Percentiles rank a stretch among this genome's conserved stretches.
These are phyloP conservation scores for Pachypanchax playfairii DNA, from an alignment of 2,113 vertebrate species.

Conservation along the genomic window DNA sequence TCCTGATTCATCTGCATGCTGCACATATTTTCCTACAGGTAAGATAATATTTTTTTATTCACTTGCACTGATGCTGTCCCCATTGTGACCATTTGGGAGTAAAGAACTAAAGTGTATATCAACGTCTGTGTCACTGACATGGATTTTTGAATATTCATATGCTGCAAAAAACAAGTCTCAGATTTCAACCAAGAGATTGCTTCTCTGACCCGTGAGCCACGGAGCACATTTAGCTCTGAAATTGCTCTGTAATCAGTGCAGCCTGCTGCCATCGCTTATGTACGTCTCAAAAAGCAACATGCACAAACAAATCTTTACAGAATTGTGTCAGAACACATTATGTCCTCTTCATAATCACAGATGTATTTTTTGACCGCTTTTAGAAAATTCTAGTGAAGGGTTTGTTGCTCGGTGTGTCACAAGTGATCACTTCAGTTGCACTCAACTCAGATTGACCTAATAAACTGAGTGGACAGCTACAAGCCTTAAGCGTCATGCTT, in stretches of 20 bases:
- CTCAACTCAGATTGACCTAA: slow-evolving; percentile 56
- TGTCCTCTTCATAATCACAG: slow-evolving; percentile 30
- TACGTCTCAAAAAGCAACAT: slow-evolving; percentile 15
- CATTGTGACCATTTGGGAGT: slow-evolving; percentile 11
- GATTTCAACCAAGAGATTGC: slow-evolving; percentile 58
- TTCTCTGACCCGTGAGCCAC: slow-evolving; percentile 58
- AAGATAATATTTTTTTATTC: slow-evolving; percentile 24
- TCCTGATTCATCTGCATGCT: slow-evolving; percentile 3
- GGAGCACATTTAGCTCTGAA: slow-evolving; percentile 46
- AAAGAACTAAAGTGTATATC: slow-evolving; percentile 20
- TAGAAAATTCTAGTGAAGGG: slow-evolving; percentile 39
- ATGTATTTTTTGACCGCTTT: slow-evolving; percentile 37
- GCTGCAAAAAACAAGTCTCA: slow-evolving; percentile 48
- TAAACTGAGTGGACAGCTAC: slow-evolving; percentile 59
- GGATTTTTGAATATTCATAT: slow-evolving; percentile 59
- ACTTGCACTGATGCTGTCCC: background rate
- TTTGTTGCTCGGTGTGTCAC: slow-evolving; percentile 49
- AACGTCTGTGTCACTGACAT: slow-evolving; percentile 31
- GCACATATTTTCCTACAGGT: slow-evolving; percentile 36
- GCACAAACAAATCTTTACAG: background rate
- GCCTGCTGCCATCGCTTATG: slow-evolving; percentile 49
- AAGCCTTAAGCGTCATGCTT: slow-evolving; percentile 52
- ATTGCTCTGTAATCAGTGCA: slow-evolving; percentile 51
- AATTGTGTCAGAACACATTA: slow-evolving; percentile 1
- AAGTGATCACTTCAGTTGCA: slow-evolving; percentile 41